phyloP scores from a whole-genome alignment of 1,140 invertebrate species.

The Dreissena rostriformis region DNA sequence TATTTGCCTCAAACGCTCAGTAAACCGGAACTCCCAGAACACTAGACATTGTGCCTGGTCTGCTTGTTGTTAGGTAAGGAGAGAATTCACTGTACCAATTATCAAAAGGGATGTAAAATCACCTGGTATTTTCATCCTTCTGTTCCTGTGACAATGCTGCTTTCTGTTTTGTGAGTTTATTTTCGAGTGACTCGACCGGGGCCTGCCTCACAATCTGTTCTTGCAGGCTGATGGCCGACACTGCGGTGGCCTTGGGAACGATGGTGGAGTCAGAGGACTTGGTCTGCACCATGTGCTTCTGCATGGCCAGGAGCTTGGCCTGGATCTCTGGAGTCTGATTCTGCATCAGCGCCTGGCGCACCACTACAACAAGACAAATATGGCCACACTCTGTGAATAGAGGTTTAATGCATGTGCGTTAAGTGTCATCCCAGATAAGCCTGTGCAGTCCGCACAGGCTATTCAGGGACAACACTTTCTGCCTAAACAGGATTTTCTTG shows the following conservation, averaged over 20 bases:
- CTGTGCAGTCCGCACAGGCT: too few species aligned
- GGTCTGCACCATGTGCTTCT: conserved; percentile 85
- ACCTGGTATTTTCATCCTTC: conserved; percentile 80
- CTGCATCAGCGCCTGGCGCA: conserved; percentile 81
- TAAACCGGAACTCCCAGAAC: too few species aligned
- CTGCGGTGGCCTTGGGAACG: conserved; percentile 6
- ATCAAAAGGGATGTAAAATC: background rate
- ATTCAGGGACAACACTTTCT: too few species aligned
- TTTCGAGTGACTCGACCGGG: background rate
- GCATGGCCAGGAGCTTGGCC: conserved; percentile 93
- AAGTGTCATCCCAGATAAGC: too few species aligned
- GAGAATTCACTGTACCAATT: too few species aligned
- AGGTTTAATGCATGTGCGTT: too few species aligned
- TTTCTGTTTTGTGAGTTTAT: conserved; percentile 60
- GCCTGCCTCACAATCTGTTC: conserved; percentile 39
- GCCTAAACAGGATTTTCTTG: too few species aligned
- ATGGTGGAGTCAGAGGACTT: conserved; percentile 67
- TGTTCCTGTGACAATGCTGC: conserved; percentile 77
- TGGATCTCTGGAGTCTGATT: conserved; percentile 96
- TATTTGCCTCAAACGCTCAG: too few species aligned
- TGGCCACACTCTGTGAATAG: too few species aligned
- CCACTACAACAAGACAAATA: conserved; percentile 78
- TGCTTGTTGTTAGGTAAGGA: too few species aligned
- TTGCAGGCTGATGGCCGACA: background rate
- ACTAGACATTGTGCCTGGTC: too few species aligned